phyloP scores from a whole-genome alignment of 2,888 invertebrate species.

The Drosophila greeni region DNA sequence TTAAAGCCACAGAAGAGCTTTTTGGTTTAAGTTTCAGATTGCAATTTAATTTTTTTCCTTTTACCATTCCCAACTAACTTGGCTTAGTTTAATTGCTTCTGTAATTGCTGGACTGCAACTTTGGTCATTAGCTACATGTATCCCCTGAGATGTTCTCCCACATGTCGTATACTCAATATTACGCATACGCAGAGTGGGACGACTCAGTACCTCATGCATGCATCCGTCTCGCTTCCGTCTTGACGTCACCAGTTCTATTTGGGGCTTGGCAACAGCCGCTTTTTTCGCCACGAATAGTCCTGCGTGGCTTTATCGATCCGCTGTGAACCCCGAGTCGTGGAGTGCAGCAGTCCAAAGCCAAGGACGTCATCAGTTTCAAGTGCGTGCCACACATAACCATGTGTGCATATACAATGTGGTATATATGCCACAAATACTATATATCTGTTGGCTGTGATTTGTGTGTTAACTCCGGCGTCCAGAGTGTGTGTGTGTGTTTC shows the following conservation, averaged over 20 bases:
- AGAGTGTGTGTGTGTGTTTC: conserved; percentile 15
- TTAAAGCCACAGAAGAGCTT: too few species aligned
- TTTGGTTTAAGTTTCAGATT: neutral
- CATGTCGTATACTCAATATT: conserved; percentile 54
- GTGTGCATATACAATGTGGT: conserved; percentile 8
- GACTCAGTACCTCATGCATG: conserved; percentile 1
- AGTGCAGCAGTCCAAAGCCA: conserved; percentile 54
- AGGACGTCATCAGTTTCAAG: conserved; percentile 67
- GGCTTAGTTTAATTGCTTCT: conserved; percentile 3
- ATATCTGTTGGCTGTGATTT: conserved; percentile 27
- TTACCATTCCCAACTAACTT: neutral
- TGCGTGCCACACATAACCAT: conserved; percentile 49
- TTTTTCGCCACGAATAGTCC: conserved; percentile 31
- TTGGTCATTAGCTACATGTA: conserved; percentile 17
- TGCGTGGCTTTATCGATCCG: conserved; percentile 63
- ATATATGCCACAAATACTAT: conserved; percentile 6
- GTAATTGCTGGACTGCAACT: neutral
- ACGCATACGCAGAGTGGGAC: conserved; percentile 42
- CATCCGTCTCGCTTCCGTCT: conserved; percentile 62
- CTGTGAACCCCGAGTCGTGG: conserved; percentile 37
- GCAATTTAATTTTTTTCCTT: neutral
- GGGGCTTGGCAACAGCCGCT: conserved; percentile 63
- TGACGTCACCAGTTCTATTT: conserved; percentile 73
- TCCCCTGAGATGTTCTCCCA: conserved; percentile 8
- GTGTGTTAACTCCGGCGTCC: conserved; percentile 23